Percentiles rank a stretch among this genome's conserved stretches.
These are phyloP conservation scores for Staurois parvus DNA, from an alignment of 2,797 vertebrate species.

Conservation along the genomic window DNA sequence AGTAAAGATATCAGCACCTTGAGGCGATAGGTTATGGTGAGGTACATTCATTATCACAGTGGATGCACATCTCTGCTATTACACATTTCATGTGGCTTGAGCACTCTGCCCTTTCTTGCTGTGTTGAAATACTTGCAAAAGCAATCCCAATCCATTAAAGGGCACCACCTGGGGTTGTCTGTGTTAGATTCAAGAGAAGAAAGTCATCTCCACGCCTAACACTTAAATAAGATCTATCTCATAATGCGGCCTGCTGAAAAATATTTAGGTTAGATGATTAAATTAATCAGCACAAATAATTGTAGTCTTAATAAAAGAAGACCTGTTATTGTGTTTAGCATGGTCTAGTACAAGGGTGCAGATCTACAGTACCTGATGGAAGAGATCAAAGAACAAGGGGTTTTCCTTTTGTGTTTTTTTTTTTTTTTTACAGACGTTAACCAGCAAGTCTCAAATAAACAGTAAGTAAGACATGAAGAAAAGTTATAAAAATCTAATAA, in stretches of 20 bases:
- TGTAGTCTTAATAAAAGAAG: too few species aligned
- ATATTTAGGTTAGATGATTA: too few species aligned
- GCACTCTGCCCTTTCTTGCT: slow-evolving; percentile 11
- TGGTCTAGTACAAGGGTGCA: too few species aligned
- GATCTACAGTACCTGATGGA: too few species aligned
- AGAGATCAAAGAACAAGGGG: too few species aligned
- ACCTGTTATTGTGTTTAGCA: too few species aligned
- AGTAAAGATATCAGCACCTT: not conserved
- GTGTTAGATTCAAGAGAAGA: slow-evolving; percentile 2
- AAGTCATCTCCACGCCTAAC: not conserved
- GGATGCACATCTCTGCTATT: slow-evolving; percentile 17
- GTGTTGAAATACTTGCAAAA: slow-evolving; percentile 14
- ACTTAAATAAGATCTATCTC: not conserved
- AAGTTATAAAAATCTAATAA: too few species aligned
- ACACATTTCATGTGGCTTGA: slow-evolving; percentile 24
- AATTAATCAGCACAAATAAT: not conserved
- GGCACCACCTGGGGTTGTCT: slow-evolving; percentile 28
- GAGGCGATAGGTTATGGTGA: not conserved
- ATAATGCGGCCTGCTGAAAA: not conserved
- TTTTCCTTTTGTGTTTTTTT: too few species aligned
- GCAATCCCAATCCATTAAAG: slow-evolving; percentile 26
- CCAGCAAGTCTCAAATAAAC: too few species aligned
- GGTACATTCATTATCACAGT: slow-evolving; percentile 33
- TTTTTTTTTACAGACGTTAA: too few species aligned
- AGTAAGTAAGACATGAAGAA: too few species aligned